phyloP scores from a whole-genome alignment of 2,113 vertebrate genomes.

The Leiothrix lutea region DNA sequence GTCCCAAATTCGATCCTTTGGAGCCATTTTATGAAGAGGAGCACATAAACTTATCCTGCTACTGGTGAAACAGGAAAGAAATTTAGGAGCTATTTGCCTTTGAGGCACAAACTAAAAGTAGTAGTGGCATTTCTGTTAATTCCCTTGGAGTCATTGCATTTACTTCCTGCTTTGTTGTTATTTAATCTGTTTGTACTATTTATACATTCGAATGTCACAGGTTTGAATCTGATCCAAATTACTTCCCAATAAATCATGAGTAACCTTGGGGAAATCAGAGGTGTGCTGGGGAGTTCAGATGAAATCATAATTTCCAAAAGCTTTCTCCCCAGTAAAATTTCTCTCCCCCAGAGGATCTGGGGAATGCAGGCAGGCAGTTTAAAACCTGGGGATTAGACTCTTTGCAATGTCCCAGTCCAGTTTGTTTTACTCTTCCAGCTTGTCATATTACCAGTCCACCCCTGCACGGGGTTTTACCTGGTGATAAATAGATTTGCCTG shows the following conservation, averaged over 20 bases:
- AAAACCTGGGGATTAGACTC: not conserved
- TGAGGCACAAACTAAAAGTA: not conserved
- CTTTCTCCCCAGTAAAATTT: not conserved
- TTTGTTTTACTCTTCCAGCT: not conserved
- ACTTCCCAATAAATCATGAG: not conserved
- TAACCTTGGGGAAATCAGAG: not conserved
- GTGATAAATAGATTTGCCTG: not conserved
- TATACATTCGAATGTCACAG: not conserved
- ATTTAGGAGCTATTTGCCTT: not conserved
- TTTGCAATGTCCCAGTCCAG: not conserved
- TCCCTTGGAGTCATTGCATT: not conserved
- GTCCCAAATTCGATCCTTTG: not conserved
- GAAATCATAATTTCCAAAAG: not conserved
- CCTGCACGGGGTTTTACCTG: not conserved
- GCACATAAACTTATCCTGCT: not conserved
- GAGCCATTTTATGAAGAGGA: not conserved
- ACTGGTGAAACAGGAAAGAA: not conserved
- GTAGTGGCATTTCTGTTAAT: not conserved
- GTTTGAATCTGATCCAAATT: not conserved
- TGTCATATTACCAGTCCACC: not conserved
- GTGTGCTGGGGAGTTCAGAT: not conserved
- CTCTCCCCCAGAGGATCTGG: not conserved
- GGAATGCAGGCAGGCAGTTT: not conserved
- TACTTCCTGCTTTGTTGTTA: conserved; percentile 2
- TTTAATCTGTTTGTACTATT: not conserved